Evolutionary conservation across 2,113 vertebrate species (phyloP), one percentile per base, ranked within the genome.

Genomic region (Barbus barbus): DNA sequence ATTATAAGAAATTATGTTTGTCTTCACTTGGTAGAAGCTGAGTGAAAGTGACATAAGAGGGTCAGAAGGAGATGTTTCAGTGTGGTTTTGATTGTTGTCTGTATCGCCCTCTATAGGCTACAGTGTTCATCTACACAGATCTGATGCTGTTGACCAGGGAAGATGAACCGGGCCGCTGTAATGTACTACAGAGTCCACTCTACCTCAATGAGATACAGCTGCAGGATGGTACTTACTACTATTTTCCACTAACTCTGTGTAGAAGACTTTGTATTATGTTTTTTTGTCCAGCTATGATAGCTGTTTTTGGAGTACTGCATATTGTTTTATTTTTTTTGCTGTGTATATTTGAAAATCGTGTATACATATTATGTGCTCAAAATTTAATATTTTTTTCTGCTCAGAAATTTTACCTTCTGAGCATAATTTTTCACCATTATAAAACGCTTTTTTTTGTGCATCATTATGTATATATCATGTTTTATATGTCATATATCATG

Each of bases 121-220:
- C 95, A 0, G 94, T 98, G 75, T 94, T 98, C 76, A 94, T 97
- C 89, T 98, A 98, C 90, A 97, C 92, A 0, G 97, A 98, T 85
- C 91, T 98, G 89, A 90, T 98, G 92, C 94, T 98, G 72, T 93
- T 98, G 87, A 98, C 96, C 79, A 96, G 95, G 91, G 96, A 98
- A 86, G 97, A 98, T 0, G 95, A 96, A 87, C 93, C 93, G 0
- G 95, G 96, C 14, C 93, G 92, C 86, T 97, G 96, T 87, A 95
- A 95, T 0, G 97, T 98, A 80, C 94, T 98, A 65, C 96, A 96
- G 91, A 97, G 96, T 88, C 97, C 97, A 0, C 92, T 97, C 65
- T 97, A 95, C 92, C 94, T 98, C 84, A 95, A 96, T 79, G 94
- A 95, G 0, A 92, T 97, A 73, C 93, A 94, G 84, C 93, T 98